These are phyloP conservation scores for Melierax canorus DNA, from an alignment of 2,113 vertebrate species.

Conservation along the genomic window DNA sequence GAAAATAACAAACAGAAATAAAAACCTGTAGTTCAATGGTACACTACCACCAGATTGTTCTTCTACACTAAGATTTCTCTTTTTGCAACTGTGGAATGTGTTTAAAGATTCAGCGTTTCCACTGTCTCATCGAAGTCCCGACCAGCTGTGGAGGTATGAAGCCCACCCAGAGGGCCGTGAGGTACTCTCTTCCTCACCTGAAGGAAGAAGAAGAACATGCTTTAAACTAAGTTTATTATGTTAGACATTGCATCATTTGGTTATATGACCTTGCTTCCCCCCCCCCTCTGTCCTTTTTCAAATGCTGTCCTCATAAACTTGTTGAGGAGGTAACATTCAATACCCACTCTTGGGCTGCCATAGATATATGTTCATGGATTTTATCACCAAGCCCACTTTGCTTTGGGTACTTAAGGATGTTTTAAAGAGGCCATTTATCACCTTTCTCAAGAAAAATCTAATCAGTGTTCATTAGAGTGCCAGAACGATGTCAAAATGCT, in stretches of 20 bases:
- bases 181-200: conserved; percentile 87
- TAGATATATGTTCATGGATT: not conserved
- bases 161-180: conserved; percentile 87
- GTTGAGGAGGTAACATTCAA: not conserved
- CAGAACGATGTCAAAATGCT: not conserved
- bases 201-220: not conserved
- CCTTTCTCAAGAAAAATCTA: not conserved
- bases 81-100: conserved; percentile 38
- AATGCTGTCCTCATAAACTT: not conserved
- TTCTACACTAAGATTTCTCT: not conserved
- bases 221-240: not conserved
- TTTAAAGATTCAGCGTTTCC: not conserved
- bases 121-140: conserved; percentile 85
- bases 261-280: not conserved
- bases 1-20: not conserved
- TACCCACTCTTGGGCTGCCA: not conserved
- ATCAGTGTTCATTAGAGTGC: not conserved
- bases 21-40: not conserved
- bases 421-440: not conserved
- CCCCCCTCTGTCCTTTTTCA: not conserved
- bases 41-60: not conserved
- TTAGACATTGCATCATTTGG: not conserved
- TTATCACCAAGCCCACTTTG: not conserved
- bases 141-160: conserved; percentile 98
- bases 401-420: not conserved